Percentiles rank a stretch among this genome's conserved stretches.
Evolutionary conservation across 2,888 invertebrate species (phyloP).

Genomic region (Villa cingulata): DNA sequence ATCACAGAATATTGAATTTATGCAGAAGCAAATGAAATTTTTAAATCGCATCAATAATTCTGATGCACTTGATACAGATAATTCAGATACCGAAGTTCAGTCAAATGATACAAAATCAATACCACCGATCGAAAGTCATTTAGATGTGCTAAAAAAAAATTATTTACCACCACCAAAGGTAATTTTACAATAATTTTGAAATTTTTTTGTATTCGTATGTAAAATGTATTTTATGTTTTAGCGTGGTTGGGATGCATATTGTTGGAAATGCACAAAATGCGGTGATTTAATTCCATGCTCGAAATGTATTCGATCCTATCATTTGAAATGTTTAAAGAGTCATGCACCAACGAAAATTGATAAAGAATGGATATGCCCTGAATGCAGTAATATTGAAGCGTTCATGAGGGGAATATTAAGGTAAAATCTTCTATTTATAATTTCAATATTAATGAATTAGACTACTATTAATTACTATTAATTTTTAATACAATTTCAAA

Average conservation of each 20-base stretch:
- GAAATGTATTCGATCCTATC: conserved; percentile 74
- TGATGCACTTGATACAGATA: conserved; percentile 15
- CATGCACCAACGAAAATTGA: conserved; percentile 36
- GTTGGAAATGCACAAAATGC: conserved; percentile 83
- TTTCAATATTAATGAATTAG: conserved; percentile 6
- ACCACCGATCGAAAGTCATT: conserved; percentile 6
- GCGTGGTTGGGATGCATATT: conserved; percentile 58
- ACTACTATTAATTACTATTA: too few species aligned
- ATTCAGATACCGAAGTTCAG: conserved; percentile 26
- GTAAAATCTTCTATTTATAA: too few species aligned
- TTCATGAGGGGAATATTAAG: conserved; percentile 24
- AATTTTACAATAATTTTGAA: not conserved
- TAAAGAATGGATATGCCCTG: conserved; percentile 71
- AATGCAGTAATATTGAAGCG: conserved; percentile 57
- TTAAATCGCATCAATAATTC: conserved; percentile 40
- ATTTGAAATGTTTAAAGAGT: conserved; percentile 57
- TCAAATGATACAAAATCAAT: conserved; percentile 14
- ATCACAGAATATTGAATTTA: conserved; percentile 50
- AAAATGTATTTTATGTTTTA: conserved; percentile 16
- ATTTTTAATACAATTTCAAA: too few species aligned
- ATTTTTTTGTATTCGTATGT: not conserved
- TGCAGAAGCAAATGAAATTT: conserved; percentile 46
- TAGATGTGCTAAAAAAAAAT: conserved; percentile 1
- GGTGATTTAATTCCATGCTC: conserved; percentile 51
- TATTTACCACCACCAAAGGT: conserved; percentile 13